Base-by-base conservation (phyloP, 1,140 invertebrate species). In the Drosophila kohkoa region DNA sequence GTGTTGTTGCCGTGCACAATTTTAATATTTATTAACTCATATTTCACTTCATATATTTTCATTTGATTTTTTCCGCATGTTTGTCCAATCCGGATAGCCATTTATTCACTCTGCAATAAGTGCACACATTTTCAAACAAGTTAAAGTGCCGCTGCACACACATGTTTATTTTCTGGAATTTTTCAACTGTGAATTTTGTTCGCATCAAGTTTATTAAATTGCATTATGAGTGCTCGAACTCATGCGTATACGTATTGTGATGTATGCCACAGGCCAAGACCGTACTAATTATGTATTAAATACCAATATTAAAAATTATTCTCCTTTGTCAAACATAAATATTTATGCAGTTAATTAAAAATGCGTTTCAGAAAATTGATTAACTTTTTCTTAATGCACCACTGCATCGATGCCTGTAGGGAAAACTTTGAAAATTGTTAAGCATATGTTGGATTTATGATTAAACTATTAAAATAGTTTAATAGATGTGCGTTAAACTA, bases 261-360 rank as follows among this genome's bases (percentile, higher is more conserved):
- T 10, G 32, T 46, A 11, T 63, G 28, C 35, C 48, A 20, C 3
- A 15, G 58, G 52, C 51, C 51, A 67, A 35, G 32, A 41, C 66
- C 52, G 46, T 52, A 70, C 64, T 76, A 87, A 79, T 82, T 82
- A 82, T 82, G 75, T 57, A 82, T 66, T 83, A 57, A 82, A 66
- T 67, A 49, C 25, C 48, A 60, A 46, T 55, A 77, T 58, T 77
- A 68, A 67, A 79, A 65, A 68, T 55, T 52, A 58, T 54, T 57
- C 5, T 35, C 15, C 13, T 32, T 38, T 48, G 59, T 32, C 32
- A 41, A 54, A 63, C 63, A 55, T 79, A 79, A 79, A 79, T 82
- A 82, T 83, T 82, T 80, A 64, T 70, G 62, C 66, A 81, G 69
- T 81, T 78, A 81, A 81, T 81, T 81, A 81, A 77, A 76, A 81